A percentile compares a stretch with the other conserved stretches of the same genome.
Evolutionary conservation across 1,140 invertebrate species (phyloP).

Genomic region (Anoplophora glabripennis): DNA sequence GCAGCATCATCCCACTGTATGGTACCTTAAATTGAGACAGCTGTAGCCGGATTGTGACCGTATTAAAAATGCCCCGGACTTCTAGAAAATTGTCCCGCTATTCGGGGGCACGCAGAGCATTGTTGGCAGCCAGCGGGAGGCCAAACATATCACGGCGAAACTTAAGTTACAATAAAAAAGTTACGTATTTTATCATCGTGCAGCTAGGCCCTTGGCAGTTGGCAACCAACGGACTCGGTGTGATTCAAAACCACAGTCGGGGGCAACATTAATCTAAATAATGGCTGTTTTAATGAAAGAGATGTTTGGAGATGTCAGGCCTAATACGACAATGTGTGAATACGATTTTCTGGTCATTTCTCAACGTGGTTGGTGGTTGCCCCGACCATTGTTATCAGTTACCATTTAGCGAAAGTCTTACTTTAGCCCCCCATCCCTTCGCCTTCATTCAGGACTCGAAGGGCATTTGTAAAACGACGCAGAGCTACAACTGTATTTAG

Average conservation of each 20-base stretch:
- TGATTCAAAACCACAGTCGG: constrained; percentile 47
- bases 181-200: constrained; percentile 38
- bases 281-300: constrained; percentile 46
- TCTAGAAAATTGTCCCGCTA: constrained; percentile 21
- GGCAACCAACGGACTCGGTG: constrained; percentile 34
- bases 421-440: constrained; percentile 7
- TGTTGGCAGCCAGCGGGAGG: constrained; percentile 34
- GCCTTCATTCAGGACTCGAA: not conserved
- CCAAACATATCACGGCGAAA: constrained; percentile 37
- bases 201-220: constrained; percentile 37
- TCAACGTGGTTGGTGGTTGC: constrained; percentile 34
- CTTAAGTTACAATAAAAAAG: constrained; percentile 41
- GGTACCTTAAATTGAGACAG: constrained; percentile 38
- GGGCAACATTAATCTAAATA: constrained; percentile 48
- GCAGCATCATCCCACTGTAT: too few species aligned
- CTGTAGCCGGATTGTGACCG: constrained; percentile 30
- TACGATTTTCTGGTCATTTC: constrained; percentile 46
- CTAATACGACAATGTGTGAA: constrained; percentile 50
- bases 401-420: constrained; percentile 10
- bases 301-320: constrained; percentile 49
- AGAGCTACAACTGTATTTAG: too few species aligned
- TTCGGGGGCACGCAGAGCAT: constrained; percentile 28
- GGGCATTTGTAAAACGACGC: not conserved
- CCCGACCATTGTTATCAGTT: constrained; percentile 5
- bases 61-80: constrained; percentile 33